Conservation (phyloP, 2,888 invertebrate species). For the Teinopalpus imperialis region DNA sequence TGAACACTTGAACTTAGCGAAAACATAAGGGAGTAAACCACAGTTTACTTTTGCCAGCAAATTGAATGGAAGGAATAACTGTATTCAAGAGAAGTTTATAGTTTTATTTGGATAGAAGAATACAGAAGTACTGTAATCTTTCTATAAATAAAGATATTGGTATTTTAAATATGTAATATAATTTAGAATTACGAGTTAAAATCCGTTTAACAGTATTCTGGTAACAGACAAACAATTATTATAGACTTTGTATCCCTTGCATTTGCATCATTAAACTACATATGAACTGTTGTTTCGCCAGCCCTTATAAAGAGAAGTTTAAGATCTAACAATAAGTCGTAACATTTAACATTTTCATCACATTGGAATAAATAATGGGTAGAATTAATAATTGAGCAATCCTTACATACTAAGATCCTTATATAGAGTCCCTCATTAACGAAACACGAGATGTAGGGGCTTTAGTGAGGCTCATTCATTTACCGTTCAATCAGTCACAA, state of each 20-base stretch:
- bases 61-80: constrained; percentile 1
- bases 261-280: too few species aligned
- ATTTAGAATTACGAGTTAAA: too few species aligned
- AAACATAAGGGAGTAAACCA: constrained; percentile 6
- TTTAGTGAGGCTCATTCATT: constrained; percentile 4
- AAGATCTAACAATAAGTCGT: too few species aligned
- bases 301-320: too few species aligned
- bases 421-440: constrained; percentile 5
- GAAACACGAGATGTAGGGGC: neutral
- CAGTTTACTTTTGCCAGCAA: neutral
- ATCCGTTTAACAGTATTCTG: too few species aligned
- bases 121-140: neutral
- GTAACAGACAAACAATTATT: too few species aligned
- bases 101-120: neutral
- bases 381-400: neutral
- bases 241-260: too few species aligned
- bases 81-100: neutral
- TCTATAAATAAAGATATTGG: neutral
- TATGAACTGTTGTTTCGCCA: too few species aligned
- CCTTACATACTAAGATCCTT: neutral
- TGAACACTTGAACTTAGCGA: constrained; percentile 7
- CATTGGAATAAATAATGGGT: neutral
- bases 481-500: constrained; percentile 8
- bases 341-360: constrained; percentile 5
- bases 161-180: too few species aligned